Conservation (phyloP, 2,888 invertebrate genomes). For the Caenorhabditis japonica region DNA sequence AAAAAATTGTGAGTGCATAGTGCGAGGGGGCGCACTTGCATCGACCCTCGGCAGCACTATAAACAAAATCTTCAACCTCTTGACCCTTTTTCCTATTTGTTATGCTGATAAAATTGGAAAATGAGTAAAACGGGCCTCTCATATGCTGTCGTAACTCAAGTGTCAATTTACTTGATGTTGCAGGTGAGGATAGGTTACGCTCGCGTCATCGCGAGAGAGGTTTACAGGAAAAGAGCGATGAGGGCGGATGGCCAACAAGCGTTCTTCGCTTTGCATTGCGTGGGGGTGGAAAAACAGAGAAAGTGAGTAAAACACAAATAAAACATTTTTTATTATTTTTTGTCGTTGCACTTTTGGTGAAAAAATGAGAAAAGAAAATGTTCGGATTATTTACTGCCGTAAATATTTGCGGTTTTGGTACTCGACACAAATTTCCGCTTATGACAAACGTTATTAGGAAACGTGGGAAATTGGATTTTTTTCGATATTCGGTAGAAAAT, state of each 20-base stretch:
- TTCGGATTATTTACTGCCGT: no score
- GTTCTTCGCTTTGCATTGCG: no score
- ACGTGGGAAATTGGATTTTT: no score
- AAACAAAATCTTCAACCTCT: no score
- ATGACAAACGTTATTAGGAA: no score
- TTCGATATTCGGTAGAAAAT: no score
- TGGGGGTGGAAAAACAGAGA: slow-evolving; percentile 30
- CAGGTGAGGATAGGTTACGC: slow-evolving; percentile 22
- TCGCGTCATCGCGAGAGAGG: no score
- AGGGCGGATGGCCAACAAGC: slow-evolving; percentile 12
- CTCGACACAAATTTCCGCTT: no score
- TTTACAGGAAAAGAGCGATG: slow-evolving; percentile 13
- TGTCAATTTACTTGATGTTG: slow-evolving; percentile 41
- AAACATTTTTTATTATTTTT: not conserved
- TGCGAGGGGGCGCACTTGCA: no score
- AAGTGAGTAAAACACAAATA: slow-evolving; percentile 26
- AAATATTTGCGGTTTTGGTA: no score
- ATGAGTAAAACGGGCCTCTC: not conserved
- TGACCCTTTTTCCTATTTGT: not conserved
- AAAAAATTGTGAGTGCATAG: no score
- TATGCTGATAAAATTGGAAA: not conserved
- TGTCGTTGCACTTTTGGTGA: not conserved
- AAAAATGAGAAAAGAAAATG: not conserved
- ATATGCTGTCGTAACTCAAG: not conserved
- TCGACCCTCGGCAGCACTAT: no score